Conservation (phyloP, 30 jellyfish, hydroid and myxozoan species). For the Nemopilema nomurai region DNA sequence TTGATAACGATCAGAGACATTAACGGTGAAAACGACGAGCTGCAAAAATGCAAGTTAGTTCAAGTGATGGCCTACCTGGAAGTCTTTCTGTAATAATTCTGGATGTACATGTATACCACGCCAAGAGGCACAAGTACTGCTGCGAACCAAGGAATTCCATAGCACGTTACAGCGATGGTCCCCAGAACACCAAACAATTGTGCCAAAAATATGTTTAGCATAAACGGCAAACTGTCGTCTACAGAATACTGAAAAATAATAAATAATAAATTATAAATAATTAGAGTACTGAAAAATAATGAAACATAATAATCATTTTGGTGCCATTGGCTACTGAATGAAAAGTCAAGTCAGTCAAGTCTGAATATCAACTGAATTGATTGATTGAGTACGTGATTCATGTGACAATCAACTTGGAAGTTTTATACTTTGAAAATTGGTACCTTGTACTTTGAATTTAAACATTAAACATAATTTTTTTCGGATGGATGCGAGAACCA, state of each 20-base stretch:
- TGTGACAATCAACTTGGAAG: no score
- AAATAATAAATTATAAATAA: background rate
- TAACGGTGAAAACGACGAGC: no score
- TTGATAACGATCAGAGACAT: background rate
- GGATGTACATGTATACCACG: slow-evolving; percentile 78
- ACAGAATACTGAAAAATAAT: slow-evolving; percentile 69
- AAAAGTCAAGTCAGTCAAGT: no score
- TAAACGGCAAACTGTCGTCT: slow-evolving; percentile 94
- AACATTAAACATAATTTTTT: no score
- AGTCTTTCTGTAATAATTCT: slow-evolving; percentile 87
- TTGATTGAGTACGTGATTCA: no score
- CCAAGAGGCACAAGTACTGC: slow-evolving; percentile 87
- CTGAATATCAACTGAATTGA: no score
- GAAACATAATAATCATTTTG: no score
- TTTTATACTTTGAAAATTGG: no score
- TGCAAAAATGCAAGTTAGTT: background rate
- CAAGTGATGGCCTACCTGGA: slow-evolving; percentile 77
- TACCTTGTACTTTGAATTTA: no score
- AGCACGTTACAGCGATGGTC: slow-evolving; percentile 88
- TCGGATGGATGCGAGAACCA: no score
- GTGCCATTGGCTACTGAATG: no score
- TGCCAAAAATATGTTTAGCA: slow-evolving; percentile 90
- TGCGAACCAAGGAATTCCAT: slow-evolving; percentile 98
- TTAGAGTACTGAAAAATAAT: no score
- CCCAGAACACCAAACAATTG: slow-evolving; percentile 93